Percentiles rank a stretch among this genome's conserved stretches.
Evolutionary conservation across 2,113 vertebrate species (phyloP).

Genomic region (Scomber colias): DNA sequence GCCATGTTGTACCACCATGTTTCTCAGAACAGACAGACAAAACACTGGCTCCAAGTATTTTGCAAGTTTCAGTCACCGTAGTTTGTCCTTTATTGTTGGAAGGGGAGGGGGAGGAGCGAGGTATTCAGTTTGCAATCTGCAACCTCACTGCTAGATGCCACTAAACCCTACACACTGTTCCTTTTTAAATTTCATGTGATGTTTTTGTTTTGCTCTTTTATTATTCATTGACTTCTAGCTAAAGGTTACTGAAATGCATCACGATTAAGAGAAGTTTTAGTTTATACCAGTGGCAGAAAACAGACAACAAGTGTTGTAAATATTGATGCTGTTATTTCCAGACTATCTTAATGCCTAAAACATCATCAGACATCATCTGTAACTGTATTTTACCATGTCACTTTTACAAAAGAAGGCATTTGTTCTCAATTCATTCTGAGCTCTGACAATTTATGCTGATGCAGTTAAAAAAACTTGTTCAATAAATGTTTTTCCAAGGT

Average conservation of each 20-base stretch:
- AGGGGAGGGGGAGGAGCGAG: too few species aligned
- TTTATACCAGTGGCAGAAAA: conserved; percentile 6
- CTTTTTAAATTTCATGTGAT: conserved; percentile 41
- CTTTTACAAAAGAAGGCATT: conserved; percentile 49
- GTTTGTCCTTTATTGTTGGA: too few species aligned
- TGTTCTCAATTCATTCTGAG: conserved; percentile 23
- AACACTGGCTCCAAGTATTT: too few species aligned
- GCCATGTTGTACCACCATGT: too few species aligned
- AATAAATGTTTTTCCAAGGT: conserved; percentile 76
- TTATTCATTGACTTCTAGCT: conserved; percentile 13
- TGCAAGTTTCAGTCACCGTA: too few species aligned
- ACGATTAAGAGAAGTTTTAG: neutral
- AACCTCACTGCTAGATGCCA: too few species aligned
- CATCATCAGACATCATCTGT: conserved; percentile 10
- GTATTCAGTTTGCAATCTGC: too few species aligned
- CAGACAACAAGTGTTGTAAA: conserved; percentile 32
- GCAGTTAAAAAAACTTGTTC: conserved; percentile 61
- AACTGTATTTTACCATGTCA: conserved; percentile 48
- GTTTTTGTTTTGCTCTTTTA: conserved; percentile 39
- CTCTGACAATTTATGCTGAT: conserved; percentile 51
- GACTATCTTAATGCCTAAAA: conserved; percentile 22
- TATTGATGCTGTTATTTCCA: conserved; percentile 46
- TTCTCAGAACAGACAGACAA: too few species aligned
- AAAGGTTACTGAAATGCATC: conserved; percentile 19
- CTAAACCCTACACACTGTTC: too few species aligned